These are phyloP conservation scores for Eurystomus glaucurus DNA, from an alignment of 2,797 vertebrate species.

Conservation along the genomic window DNA sequence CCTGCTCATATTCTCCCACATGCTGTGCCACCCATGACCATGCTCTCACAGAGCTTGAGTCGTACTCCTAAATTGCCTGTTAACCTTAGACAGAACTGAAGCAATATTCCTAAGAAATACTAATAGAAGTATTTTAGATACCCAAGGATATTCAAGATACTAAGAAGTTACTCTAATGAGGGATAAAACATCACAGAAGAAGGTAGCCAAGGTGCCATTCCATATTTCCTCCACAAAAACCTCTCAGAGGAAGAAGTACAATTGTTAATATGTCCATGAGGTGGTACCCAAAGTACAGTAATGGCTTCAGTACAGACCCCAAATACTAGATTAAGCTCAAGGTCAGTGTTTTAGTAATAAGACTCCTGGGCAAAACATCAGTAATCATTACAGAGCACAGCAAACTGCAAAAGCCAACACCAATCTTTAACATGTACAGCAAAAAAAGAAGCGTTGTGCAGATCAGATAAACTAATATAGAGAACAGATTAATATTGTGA, in stretches of 20 bases:
- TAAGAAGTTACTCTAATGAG: not conserved
- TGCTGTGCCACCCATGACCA: not conserved
- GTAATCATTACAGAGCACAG: not conserved
- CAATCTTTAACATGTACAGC: not conserved
- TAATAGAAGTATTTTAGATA: not conserved
- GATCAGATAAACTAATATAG: not conserved
- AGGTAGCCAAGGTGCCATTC: not conserved
- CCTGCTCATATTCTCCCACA: not conserved
- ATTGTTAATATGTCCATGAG: not conserved
- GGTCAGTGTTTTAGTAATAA: not conserved
- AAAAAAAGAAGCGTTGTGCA: not conserved
- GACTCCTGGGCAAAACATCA: not conserved
- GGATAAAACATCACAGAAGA: not conserved
- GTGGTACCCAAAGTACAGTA: not conserved
- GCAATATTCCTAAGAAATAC: not conserved
- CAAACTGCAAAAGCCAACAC: not conserved
- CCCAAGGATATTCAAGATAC: not conserved
- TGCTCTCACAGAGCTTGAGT: rapidly evolving
- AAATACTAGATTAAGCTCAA: not conserved
- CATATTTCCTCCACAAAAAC: not conserved
- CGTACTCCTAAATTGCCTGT: not conserved
- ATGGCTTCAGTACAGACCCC: not conserved
- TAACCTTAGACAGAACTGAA: not conserved
- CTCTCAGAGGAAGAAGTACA: not conserved
- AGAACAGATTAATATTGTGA: not conserved